These are phyloP conservation scores for Ailurus styani DNA, from an alignment of 2,113 vertebrate genomes.

Conservation along the genomic window DNA sequence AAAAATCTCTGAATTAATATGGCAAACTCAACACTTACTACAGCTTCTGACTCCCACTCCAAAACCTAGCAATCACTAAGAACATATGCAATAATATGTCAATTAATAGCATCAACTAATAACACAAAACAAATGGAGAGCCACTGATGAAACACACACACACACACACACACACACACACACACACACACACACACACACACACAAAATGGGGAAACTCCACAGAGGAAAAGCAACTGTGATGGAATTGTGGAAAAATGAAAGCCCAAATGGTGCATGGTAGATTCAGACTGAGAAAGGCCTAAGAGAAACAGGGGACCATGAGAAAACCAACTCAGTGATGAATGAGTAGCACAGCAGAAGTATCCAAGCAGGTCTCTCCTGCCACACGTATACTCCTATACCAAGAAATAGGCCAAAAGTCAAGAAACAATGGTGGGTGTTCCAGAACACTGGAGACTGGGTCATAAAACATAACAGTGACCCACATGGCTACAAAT, in stretches of 20 bases:
- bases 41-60: neutral
- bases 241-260: neutral
- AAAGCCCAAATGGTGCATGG: neutral
- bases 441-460: neutral
- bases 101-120: neutral
- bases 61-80: neutral
- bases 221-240: neutral
- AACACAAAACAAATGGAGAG: neutral
- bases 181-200: neutral
- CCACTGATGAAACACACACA: neutral
- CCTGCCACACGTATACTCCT: neutral
- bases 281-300: neutral
- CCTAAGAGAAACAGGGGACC: neutral
- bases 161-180: neutral
- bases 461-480: neutral
- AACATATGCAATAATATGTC: neutral
- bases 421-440: neutral
- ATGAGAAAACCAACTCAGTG: neutral
- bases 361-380: neutral
- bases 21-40: neutral
- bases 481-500: neutral
- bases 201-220: neutral
- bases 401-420: neutral
- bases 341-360: neutral
- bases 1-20: neutral